Percentiles rank a stretch among this genome's conserved stretches.
Conservation (phyloP, 2,888 invertebrate species). For the Tridacna gigas region DNA sequence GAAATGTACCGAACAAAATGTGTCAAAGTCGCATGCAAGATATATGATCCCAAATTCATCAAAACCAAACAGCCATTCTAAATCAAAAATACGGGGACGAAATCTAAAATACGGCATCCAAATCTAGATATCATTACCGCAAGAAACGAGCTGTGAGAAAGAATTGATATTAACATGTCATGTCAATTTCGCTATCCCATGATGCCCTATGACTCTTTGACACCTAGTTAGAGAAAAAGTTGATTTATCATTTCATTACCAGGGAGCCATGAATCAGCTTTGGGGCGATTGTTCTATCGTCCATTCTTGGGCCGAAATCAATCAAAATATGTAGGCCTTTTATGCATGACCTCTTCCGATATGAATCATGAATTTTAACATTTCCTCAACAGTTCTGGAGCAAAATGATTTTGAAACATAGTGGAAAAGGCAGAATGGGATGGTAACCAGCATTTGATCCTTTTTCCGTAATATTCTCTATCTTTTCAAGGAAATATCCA, state of each 20-base stretch:
- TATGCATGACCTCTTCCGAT: slow-evolving; percentile 1
- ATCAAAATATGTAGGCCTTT: slow-evolving; percentile 17
- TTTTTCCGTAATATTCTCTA: too few species aligned
- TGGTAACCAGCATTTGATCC: too few species aligned
- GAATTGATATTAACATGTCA: slow-evolving; percentile 13
- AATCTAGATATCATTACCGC: background rate
- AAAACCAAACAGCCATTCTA: too few species aligned
- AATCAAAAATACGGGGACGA: too few species aligned
- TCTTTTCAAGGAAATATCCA: too few species aligned
- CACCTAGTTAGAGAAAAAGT: slow-evolving; percentile 28
- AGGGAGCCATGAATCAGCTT: slow-evolving; percentile 18
- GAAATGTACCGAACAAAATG: too few species aligned
- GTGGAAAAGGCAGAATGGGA: too few species aligned
- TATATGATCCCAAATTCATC: too few species aligned
- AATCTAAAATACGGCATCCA: background rate
- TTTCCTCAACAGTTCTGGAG: background rate
- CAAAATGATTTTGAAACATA: too few species aligned
- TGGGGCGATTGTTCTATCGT: slow-evolving; percentile 3
- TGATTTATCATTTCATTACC: slow-evolving; percentile 47
- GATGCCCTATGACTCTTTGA: slow-evolving; percentile 26
- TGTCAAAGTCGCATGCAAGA: too few species aligned
- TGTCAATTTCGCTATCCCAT: slow-evolving; percentile 24
- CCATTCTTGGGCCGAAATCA: slow-evolving; percentile 11
- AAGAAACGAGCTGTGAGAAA: background rate
- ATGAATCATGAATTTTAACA: slow-evolving; percentile 13